Evolutionary conservation across 2,113 vertebrate genomes (phyloP), one percentile per base, ranked within the genome.

Genomic region (Lophura nycthemera): DNA sequence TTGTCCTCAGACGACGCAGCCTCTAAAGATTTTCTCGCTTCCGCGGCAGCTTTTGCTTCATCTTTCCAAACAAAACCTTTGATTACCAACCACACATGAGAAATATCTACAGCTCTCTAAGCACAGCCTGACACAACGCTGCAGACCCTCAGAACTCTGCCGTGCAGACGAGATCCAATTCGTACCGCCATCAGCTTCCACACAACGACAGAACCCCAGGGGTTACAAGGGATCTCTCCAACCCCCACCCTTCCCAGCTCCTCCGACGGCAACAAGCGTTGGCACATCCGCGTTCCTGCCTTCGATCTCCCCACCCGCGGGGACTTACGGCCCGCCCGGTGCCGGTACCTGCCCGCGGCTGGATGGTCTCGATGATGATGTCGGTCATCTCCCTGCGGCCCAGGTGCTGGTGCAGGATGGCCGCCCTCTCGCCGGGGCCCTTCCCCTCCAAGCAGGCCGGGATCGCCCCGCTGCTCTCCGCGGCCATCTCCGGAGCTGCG

Each of bases 301-400:
- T 30, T 29, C 21, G 42, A 40, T 34, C 24, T 15, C 21, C 13
- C 21, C 17, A 5, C 10, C 34, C 4, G 5, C 1, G 25, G 42
- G 42, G 42, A 43, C 15, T 43, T 16, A 43, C 42, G 6, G 42
- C 42, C 42, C 42, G 42, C 42, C 54, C 30, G 9, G 54, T 19
- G 75, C 66, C 27, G 64, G 73, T 96, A 98, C 98, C 99, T 98
- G 98, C 38, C 52, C 87, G 96, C 52, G 98, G 97, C 81, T 98
- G 98, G 80, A 99, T 98, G 13, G 99, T 99, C 92, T 99, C 99
- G 77, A 99, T 99, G n/a, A 99, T 99, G 98, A 99, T 97, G 90
- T 99, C 99, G 8, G 98, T 98, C 99, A 99, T 99, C 90, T 99
- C 98, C 91, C 99, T 96, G 94, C 99, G 99, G 64, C 99, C 99